phyloP scores from a whole-genome alignment of 2,113 vertebrate species.

The Elephantulus edwardii region DNA sequence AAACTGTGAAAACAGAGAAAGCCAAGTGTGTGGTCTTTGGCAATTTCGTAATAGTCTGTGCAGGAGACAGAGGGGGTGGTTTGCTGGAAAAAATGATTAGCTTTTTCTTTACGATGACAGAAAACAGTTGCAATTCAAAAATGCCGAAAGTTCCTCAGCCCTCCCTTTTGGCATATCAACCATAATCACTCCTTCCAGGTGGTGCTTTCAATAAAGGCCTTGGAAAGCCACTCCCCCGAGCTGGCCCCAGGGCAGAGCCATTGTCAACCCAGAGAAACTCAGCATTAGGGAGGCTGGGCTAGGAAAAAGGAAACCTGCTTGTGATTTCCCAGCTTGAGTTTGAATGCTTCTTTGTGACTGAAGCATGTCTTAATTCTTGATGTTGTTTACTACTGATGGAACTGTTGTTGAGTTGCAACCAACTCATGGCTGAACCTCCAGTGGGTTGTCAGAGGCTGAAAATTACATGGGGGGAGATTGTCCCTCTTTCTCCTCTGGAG shows the following conservation, averaged over 20 bases:
- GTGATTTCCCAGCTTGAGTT: background rate
- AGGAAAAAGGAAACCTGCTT: background rate
- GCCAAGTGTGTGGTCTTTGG: constrained; percentile 85
- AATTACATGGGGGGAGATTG: too few species aligned
- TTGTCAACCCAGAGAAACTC: constrained; percentile 11
- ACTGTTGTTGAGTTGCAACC: too few species aligned
- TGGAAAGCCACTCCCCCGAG: constrained; percentile 2
- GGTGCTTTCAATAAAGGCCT: constrained; percentile 59
- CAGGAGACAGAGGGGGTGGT: constrained; percentile 77
- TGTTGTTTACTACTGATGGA: too few species aligned
- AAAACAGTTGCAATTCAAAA: constrained; percentile 80
- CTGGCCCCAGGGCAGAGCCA: background rate
- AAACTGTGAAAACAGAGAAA: constrained; percentile 77
- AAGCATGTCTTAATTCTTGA: too few species aligned
- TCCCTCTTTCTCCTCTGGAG: too few species aligned
- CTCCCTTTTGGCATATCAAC: constrained; percentile 62
- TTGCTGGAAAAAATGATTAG: constrained; percentile 79
- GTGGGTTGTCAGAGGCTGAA: too few species aligned
- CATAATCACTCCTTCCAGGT: constrained; percentile 64
- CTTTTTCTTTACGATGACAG: constrained; percentile 79
- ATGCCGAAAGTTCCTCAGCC: constrained; percentile 47
- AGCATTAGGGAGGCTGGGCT: background rate
- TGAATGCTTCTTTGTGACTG: background rate
- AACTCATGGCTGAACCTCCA: too few species aligned
- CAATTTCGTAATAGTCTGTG: constrained; percentile 81